Base-by-base conservation (phyloP, 1,140 invertebrate genomes). In the Sitophilus oryzae region DNA sequence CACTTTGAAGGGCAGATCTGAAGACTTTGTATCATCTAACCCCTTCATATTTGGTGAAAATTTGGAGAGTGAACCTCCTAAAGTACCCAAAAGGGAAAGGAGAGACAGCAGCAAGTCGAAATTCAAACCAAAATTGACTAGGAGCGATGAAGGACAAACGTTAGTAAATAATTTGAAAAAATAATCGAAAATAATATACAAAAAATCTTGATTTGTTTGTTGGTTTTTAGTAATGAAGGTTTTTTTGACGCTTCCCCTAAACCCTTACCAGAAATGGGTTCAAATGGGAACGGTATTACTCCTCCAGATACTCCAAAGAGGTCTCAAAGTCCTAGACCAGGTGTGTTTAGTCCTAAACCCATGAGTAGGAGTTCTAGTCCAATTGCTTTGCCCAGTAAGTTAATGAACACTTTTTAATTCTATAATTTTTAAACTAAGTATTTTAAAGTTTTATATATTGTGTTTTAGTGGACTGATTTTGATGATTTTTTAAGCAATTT, bases 211-310 rank as follows among this genome's bases (percentile, higher is more conserved):
- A 6, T 34, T 34, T 38, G 14, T 38, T 9, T 38, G 15, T 4
- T 38, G 10, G 9, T 43, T 35, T 52, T 30, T 30, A 56, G 53
- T 14, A 49, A 49, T 44, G 53, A 56, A 36, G 46, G 53, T 41
- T 49, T 54, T 41, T 47, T 34, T 23, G 52, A 54, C n/a, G 16
- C 14, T 11, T 23, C 23, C 3, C 36, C 52, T n/a, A n/a, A 25
- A 20, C 44, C 55, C 16, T 9, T 53, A n/a, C 18, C 47, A 11
- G 86, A 89, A 65, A 85, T 81, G 62, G 71, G 84, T 57, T 80
- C 81, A 6, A 90, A 89, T 73, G 87, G 85, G 18, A 91, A 89
- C 71, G 85, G 84, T 15, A 79, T 80, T 0, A 86, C 86, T 30
- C 84, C 86, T 34, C 79, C 82, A 2, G 83, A 83, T 35, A 84